phyloP scores from a whole-genome alignment of 2,888 invertebrate genomes.

The Phanerotoma sp. region DNA sequence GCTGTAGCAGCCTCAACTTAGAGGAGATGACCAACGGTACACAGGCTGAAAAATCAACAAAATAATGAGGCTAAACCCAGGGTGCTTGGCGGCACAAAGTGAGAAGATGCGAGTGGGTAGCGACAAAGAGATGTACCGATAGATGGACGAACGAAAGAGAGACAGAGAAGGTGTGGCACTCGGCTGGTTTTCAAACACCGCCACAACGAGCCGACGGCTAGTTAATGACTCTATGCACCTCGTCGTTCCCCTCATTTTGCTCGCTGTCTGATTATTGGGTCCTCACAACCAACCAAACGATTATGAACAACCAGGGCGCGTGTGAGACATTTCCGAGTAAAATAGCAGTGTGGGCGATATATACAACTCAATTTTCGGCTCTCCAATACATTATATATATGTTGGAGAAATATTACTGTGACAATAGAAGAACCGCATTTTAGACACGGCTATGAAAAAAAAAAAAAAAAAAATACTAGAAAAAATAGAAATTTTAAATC shows the following conservation, averaged over 20 bases:
- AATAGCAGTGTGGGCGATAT: constrained; percentile 1
- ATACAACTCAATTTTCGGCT: not conserved
- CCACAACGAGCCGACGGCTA: constrained; percentile 48
- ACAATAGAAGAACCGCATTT: no score
- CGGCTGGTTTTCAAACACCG: constrained; percentile 9
- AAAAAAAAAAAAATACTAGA: no score
- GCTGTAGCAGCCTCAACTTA: constrained; percentile 16
- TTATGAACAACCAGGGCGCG: constrained; percentile 17
- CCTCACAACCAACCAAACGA: not conserved
- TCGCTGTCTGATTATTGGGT: constrained; percentile 18
- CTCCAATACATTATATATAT: no score
- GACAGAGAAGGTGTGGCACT: constrained; percentile 24
- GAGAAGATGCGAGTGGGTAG: constrained; percentile 31
- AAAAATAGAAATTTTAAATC: no score
- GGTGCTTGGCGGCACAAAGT: constrained; percentile 36
- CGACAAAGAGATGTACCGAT: constrained; percentile 18
- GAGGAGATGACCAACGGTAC: constrained; percentile 23
- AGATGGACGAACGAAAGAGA: constrained; percentile 23
- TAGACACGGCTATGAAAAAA: no score
- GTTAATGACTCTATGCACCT: constrained; percentile 52
- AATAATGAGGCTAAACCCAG: constrained; percentile 38
- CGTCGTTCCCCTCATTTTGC: constrained; percentile 31
- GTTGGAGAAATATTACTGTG: not conserved
- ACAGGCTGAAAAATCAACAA: constrained; percentile 40
- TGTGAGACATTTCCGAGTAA: constrained; percentile 15